phyloP scores from a whole-genome alignment of 2,113 vertebrate genomes.

The Atrichornis clamosus region DNA sequence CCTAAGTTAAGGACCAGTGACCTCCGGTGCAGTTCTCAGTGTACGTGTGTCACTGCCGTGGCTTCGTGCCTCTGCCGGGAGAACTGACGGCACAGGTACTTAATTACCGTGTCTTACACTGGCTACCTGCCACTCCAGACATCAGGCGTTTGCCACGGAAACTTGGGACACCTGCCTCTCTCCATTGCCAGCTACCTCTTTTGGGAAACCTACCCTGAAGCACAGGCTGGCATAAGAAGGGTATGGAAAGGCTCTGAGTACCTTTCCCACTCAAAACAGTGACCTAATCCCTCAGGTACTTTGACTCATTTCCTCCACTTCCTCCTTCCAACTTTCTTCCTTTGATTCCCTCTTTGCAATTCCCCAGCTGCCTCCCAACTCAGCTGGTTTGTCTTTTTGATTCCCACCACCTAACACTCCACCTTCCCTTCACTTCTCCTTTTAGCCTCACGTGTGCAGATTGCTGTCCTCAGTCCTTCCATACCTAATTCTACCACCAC shows the following conservation, averaged over 20 bases:
- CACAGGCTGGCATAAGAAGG: not conserved
- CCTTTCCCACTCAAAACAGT: not conserved
- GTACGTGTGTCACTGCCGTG: accelerated
- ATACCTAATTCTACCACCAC: not conserved
- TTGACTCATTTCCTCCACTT: not conserved
- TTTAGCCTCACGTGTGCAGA: not conserved
- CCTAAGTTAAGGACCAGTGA: not conserved
- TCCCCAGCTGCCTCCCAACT: not conserved
- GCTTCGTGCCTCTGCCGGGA: not conserved
- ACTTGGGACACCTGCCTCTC: not conserved
- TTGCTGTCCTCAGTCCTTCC: not conserved
- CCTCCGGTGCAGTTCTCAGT: accelerated
- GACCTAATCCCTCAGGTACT: not conserved
- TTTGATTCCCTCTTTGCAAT: not conserved
- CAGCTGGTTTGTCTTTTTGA: not conserved
- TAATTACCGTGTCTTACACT: accelerated
- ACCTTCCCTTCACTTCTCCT: not conserved
- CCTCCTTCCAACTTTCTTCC: not conserved
- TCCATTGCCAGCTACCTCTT: not conserved
- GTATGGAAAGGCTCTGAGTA: not conserved
- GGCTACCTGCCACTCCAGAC: not conserved
- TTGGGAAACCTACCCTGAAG: not conserved
- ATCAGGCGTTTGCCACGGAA: not conserved
- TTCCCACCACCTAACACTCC: too few species aligned
- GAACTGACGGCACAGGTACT: not conserved